Base-by-base conservation (phyloP, 2,113 vertebrate genomes). In the Siniperca chuatsi region DNA sequence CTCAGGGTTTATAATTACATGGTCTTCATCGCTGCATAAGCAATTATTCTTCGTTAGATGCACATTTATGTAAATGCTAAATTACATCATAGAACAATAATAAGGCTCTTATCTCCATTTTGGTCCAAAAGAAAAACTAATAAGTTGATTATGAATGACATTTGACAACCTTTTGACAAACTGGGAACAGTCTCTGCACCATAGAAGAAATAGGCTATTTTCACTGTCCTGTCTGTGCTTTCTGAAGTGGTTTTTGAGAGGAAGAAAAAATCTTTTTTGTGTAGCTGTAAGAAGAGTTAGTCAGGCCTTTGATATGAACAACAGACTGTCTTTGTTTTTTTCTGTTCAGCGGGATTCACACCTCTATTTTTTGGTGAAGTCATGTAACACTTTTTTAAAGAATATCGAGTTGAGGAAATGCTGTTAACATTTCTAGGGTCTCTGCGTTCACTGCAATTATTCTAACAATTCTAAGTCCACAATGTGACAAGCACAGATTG, bases 351-450 rank as follows among this genome's bases (percentile, higher is more conserved):
- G 1, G 6, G 75, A 79, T 85, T 68, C 68, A 42, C 69, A 82
- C 29, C 7, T 50, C 61, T 85, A 84, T 90, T 71, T 89, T 87
- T 87, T 71, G 58, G 58, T 77, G 62, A 73, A 70, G 78, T 85
- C 68, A 71, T 83, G 78, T 75, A 77, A 44, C 57, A 50, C 61
- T 84, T 65, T 33, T 86, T 57, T 58, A 37, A 85, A 37, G 89
- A 87, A 91, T 84, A 87, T 29, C 80, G 57, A 82, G 64, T 54
- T 70, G 52, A n/a, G 50, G 11, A 78, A 74, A 52, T 82, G 52
- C 70, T 71, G 75, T 80, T 58, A 76, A 75, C 67, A 80, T 65
- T 73, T 16, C 7, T 21, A 4, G 33, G 52, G 46, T 71, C 29
- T 78, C 33, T 0, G 61, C 13, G 37, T 84, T 75, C 48, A 58